Percentiles rank a stretch among this genome's conserved stretches.
These are phyloP conservation scores for Reticulitermes speratus DNA, from an alignment of 1,140 invertebrate species.

Conservation along the genomic window DNA sequence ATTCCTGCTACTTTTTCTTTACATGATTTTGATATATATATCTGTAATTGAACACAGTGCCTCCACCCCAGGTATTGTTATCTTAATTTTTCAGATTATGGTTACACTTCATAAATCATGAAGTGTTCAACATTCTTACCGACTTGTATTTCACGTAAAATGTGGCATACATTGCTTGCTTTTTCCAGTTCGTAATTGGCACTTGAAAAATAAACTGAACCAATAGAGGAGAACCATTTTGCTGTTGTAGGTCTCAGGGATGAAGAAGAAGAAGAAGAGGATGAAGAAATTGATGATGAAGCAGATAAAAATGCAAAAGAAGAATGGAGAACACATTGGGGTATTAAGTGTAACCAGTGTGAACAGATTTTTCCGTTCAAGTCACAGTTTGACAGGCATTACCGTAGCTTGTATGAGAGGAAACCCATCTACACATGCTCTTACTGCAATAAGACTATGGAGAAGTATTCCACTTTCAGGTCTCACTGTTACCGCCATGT, in stretches of 20 bases:
- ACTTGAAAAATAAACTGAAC: no score
- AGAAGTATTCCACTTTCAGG: constrained; percentile 47
- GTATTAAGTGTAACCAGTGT: constrained; percentile 46
- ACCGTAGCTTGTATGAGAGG: constrained; percentile 40
- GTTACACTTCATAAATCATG: no score
- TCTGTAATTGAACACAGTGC: no score
- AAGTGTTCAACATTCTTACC: no score
- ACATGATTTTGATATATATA: no score
- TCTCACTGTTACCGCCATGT: constrained; percentile 48
- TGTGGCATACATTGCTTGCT: no score
- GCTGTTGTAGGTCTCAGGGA: constrained; percentile 20
- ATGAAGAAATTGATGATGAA: constrained; percentile 41
- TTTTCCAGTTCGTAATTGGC: no score
- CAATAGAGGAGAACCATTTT: no score
- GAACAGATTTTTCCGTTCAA: constrained; percentile 40
- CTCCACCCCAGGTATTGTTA: no score
- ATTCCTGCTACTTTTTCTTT: no score
- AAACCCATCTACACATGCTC: constrained; percentile 46
- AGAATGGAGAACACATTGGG: constrained; percentile 44
- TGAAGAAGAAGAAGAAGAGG: constrained; percentile 33
- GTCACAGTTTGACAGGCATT: constrained; percentile 44
- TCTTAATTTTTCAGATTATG: no score
- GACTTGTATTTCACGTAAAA: no score
- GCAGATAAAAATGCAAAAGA: constrained; percentile 42
- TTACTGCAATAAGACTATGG: constrained; percentile 45